phyloP scores from a whole-genome alignment of 2,113 vertebrate species.

The Nematolebias whitei region DNA sequence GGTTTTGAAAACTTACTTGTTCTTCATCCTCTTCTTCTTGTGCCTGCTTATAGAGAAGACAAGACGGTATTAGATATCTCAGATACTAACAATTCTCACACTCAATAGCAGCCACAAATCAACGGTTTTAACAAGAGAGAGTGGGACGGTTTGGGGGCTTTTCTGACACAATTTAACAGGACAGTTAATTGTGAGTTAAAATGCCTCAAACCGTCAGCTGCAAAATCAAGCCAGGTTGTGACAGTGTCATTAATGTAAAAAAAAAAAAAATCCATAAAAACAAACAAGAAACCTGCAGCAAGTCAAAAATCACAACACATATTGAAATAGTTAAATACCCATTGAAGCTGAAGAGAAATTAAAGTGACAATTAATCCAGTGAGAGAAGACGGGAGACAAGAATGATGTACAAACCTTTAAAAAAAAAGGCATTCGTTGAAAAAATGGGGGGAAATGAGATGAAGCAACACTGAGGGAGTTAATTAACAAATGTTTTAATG shows the following conservation, averaged over 20 bases:
- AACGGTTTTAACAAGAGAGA: neutral
- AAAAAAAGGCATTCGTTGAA: conserved; percentile 6
- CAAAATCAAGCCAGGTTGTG: neutral
- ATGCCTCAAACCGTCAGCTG: conserved; percentile 5
- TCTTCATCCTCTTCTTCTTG: conserved; percentile 63
- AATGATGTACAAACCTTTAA: conserved; percentile 42
- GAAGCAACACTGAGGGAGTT: conserved; percentile 39
- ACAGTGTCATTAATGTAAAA: neutral
- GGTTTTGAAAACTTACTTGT: conserved; percentile 59
- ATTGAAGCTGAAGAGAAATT: conserved; percentile 2
- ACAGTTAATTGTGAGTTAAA: conserved; percentile 10
- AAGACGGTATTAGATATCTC: conserved; percentile 33
- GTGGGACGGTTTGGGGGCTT: conserved; percentile 4
- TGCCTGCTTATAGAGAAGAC: conserved; percentile 53
- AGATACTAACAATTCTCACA: neutral
- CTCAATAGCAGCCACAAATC: conserved; percentile 14
- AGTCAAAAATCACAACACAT: neutral
- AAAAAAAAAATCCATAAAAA: conserved; percentile 7
- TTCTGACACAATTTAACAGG: conserved; percentile 16
- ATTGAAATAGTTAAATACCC: conserved; percentile 22
- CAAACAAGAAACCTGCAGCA: neutral
- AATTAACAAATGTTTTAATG: conserved; percentile 20
- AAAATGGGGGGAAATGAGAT: neutral
- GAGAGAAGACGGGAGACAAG: conserved; percentile 21
- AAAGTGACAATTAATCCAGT: neutral